phyloP scores from a whole-genome alignment of 2,797 vertebrate species.

The Rhincodon typus region DNA sequence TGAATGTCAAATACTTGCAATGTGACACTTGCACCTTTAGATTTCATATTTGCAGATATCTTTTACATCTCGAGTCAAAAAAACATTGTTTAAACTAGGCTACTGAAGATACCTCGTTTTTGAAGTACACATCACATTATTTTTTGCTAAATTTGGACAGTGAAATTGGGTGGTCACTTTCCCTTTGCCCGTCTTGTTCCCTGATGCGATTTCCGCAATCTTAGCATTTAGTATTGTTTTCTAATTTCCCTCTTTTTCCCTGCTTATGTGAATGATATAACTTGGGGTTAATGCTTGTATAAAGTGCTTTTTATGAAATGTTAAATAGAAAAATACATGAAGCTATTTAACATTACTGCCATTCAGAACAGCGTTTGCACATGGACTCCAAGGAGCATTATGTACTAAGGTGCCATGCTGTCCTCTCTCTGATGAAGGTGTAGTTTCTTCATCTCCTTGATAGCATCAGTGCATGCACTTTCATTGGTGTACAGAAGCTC shows the following conservation, averaged over 20 bases:
- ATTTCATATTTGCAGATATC: constrained; percentile 18
- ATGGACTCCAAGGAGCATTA: not conserved
- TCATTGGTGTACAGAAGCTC: not conserved
- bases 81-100: not conserved
- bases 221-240: not conserved
- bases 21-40: not conserved
- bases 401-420: not conserved
- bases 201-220: not conserved
- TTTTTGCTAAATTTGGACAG: not conserved
- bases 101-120: not conserved
- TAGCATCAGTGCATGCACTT: not conserved
- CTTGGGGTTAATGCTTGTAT: not conserved
- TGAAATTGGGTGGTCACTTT: not conserved
- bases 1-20: constrained; percentile 2
- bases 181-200: not conserved
- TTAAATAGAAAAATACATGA: not conserved
- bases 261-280: not conserved
- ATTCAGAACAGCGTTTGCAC: not conserved
- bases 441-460: not conserved
- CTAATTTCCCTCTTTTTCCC: not conserved
- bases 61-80: constrained; percentile 27
- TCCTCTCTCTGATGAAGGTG: not conserved
- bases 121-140: not conserved
- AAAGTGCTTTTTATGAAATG: not conserved
- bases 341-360: constrained; percentile 6